Conservation (phyloP, 2,797 vertebrate genomes). For the Gouania willdenowi region DNA sequence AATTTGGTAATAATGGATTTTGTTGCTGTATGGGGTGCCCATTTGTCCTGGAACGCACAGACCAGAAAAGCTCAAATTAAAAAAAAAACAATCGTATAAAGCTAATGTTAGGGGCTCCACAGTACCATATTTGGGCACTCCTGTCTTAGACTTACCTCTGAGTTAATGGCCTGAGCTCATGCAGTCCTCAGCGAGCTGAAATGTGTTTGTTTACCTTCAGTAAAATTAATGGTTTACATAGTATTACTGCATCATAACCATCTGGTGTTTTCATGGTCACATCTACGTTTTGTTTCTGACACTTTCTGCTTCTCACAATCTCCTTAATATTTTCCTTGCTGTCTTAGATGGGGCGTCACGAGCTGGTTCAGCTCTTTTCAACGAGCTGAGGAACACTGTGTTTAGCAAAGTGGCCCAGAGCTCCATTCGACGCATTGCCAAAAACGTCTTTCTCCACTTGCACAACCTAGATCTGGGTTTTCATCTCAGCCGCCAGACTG, state of each 20-base stretch:
- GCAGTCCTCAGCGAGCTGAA: too few species aligned
- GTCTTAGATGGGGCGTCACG: constrained; percentile 87
- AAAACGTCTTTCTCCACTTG: constrained; percentile 95
- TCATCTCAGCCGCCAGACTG: constrained; percentile 94
- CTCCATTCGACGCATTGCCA: constrained; percentile 95
- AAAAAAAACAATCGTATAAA: too few species aligned
- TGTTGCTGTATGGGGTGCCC: too few species aligned
- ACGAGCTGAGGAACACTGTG: constrained; percentile 93
- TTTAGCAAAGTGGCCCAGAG: constrained; percentile 97
- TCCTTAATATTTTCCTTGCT: constrained; percentile 38
- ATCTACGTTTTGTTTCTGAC: constrained; percentile 25
- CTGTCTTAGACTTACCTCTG: too few species aligned
- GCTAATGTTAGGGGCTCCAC: too few species aligned
- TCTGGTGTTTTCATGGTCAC: constrained; percentile 8
- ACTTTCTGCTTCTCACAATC: constrained; percentile 35
- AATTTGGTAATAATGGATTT: too few species aligned
- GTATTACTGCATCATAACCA: constrained; percentile 10
- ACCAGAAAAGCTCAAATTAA: too few species aligned
- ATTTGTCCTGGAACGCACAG: too few species aligned
- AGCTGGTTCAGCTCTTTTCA: constrained; percentile 88
- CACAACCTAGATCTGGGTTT: constrained; percentile 94
- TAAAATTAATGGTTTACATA: too few species aligned
- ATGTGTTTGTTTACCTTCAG: too few species aligned
- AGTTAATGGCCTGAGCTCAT: too few species aligned
- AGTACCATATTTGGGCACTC: too few species aligned